Evolutionary conservation across 1,140 invertebrate genomes (phyloP).

Genomic region (Trachymyrmex septentrionalis): DNA sequence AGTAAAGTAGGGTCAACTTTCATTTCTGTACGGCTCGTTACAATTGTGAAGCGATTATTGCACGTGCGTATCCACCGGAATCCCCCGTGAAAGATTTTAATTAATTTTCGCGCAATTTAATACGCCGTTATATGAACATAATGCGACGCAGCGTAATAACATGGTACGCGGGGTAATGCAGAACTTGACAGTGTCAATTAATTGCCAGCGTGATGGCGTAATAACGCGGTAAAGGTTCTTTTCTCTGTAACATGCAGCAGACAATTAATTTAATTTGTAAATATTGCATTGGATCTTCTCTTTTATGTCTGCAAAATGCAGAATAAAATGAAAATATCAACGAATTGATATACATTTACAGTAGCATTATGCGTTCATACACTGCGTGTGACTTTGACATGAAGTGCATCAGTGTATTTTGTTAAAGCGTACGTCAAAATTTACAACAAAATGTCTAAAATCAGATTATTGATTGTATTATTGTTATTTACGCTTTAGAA

Average conservation of each 20-base stretch:
- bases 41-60: background rate
- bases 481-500: background rate
- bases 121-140: background rate
- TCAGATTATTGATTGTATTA: background rate
- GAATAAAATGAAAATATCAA: background rate
- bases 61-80: background rate
- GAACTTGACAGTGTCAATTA: background rate
- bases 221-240: background rate
- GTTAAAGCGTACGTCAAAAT: background rate
- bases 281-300: background rate
- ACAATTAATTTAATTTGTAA: constrained; percentile 5
- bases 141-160: background rate
- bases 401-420: constrained; percentile 4
- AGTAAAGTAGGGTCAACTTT: background rate
- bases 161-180: constrained; percentile 2
- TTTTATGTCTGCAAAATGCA: background rate
- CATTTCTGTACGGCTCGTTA: constrained; percentile 8
- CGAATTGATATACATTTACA: background rate
- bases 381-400: background rate
- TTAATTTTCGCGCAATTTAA: constrained; percentile 41
- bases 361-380: background rate
- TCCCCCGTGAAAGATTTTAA: background rate
- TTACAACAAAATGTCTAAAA: background rate
- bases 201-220: background rate
- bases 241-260: background rate